A percentile compares a stretch with the other conserved stretches of the same genome.
Conservation (phyloP, 2,888 invertebrate species). For the Drosophila meridiana region DNA sequence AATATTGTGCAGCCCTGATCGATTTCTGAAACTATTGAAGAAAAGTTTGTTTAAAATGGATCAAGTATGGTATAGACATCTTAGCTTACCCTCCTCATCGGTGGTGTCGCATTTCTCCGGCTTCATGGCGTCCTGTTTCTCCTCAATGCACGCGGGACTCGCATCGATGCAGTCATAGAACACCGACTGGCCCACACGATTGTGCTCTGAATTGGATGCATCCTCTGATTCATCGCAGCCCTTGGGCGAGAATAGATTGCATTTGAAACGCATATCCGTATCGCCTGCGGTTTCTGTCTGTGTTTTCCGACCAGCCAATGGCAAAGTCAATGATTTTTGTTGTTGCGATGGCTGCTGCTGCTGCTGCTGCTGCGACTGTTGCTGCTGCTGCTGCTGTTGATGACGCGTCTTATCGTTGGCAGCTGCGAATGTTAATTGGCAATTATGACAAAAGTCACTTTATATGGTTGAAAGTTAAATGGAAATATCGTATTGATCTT, state of each 20-base stretch:
- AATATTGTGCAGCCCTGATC: constrained; percentile 96
- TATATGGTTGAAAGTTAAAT: constrained; percentile 32
- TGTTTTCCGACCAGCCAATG: constrained; percentile 71
- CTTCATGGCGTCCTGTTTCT: constrained; percentile 93
- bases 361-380: constrained; percentile 39
- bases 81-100: constrained; percentile 89
- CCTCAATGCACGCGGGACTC: constrained; percentile 85
- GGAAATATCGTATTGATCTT: constrained; percentile 36
- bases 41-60: background rate
- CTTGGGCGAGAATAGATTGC: constrained; percentile 70
- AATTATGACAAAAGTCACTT: constrained; percentile 50
- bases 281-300: constrained; percentile 56
- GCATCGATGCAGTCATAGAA: constrained; percentile 85
- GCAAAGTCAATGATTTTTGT: constrained; percentile 82
- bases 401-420: constrained; percentile 63
- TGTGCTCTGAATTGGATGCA: constrained; percentile 80
- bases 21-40: constrained; percentile 89
- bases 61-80: background rate
- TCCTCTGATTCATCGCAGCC: constrained; percentile 72
- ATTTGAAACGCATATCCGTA: constrained; percentile 62
- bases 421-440: constrained; percentile 66
- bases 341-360: constrained; percentile 39
- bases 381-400: constrained; percentile 27
- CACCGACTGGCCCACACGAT: constrained; percentile 85
- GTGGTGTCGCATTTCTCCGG: constrained; percentile 89